Evolutionary conservation across 1,140 invertebrate genomes (phyloP).

Genomic region (Ceratina japonica): DNA sequence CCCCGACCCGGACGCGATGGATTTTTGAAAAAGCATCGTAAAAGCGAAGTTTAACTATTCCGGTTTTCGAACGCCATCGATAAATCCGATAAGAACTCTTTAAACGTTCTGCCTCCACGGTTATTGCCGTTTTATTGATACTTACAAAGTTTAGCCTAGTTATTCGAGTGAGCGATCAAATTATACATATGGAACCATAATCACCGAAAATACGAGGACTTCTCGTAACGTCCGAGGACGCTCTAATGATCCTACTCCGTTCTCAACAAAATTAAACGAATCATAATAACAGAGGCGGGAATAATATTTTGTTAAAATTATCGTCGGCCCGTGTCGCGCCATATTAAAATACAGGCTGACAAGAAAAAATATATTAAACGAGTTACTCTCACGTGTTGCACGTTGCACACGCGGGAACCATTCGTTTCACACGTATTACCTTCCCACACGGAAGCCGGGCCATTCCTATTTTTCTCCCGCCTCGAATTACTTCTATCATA

Average conservation of each 20-base stretch:
- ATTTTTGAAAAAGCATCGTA: no score
- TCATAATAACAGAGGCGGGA: background rate
- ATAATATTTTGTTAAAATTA: background rate
- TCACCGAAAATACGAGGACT: no score
- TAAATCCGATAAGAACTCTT: background rate
- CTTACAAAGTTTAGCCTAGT: no score
- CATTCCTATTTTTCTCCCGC: background rate
- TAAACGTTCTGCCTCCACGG: background rate
- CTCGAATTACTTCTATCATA: background rate
- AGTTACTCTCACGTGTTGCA: constrained; percentile 11
- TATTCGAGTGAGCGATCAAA: no score
- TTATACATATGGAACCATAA: no score
- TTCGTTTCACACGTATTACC: constrained; percentile 10
- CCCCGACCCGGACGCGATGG: no score
- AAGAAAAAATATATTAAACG: background rate
- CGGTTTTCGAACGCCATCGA: background rate
- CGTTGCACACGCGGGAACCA: background rate
- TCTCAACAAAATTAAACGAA: no score
- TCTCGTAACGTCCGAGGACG: no score
- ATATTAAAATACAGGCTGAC: background rate
- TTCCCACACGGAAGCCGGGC: background rate
- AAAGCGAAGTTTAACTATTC: constrained; percentile 15
- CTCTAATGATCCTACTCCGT: no score
- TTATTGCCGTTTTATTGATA: no score
- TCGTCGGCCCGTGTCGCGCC: background rate